Conservation (phyloP, 2,797 vertebrate genomes). For the Loriculus beryllinus region DNA sequence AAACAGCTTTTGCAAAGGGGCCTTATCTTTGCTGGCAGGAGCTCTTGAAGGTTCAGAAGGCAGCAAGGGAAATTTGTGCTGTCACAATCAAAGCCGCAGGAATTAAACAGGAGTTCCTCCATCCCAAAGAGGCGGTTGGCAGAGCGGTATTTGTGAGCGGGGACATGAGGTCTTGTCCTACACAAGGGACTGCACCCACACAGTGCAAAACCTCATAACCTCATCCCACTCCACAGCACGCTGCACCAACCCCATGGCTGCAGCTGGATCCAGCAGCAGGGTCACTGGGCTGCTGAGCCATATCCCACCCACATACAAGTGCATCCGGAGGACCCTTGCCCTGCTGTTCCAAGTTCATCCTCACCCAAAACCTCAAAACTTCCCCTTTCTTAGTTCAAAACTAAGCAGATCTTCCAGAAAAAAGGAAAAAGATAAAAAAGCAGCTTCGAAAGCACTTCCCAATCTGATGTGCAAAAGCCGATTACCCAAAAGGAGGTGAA, state of each 20-base stretch:
- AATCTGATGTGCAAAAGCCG: not conserved
- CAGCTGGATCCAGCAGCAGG: not conserved
- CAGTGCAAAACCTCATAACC: not conserved
- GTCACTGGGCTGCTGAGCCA: not conserved
- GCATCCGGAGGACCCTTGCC: not conserved
- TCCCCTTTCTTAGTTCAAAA: not conserved
- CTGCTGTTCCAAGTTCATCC: not conserved
- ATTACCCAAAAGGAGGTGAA: not conserved
- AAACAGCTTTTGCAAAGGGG: not conserved
- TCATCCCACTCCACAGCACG: not conserved
- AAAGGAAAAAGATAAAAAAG: not conserved
- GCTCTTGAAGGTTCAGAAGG: not conserved
- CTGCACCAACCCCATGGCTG: not conserved
- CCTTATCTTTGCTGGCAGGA: slow-evolving; percentile 23
- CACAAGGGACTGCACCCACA: too few relatives aligned
- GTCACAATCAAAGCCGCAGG: not conserved
- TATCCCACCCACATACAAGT: fast-evolving
- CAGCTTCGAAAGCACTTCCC: not conserved
- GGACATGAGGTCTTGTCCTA: not conserved
- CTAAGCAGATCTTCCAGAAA: not conserved
- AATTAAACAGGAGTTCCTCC: not conserved
- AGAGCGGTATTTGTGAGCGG: not conserved
- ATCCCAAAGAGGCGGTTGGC: not conserved
- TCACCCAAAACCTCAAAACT: not conserved
- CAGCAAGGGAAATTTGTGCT: not conserved